Conservation (phyloP, 2,888 invertebrate species). For the Glyphotaelius pellucidus region DNA sequence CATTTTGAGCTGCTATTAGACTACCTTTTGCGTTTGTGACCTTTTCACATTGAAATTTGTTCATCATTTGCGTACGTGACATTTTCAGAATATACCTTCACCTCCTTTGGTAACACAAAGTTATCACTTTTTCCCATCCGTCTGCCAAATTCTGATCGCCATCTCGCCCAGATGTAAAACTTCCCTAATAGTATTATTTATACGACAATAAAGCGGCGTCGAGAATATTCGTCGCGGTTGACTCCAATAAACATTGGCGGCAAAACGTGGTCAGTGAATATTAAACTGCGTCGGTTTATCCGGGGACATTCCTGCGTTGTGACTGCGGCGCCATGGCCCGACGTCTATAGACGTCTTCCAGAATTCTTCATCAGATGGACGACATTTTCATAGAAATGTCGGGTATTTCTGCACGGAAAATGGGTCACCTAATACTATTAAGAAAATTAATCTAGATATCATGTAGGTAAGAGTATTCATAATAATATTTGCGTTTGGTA, state of each 20-base stretch:
- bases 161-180: background rate
- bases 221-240: background rate
- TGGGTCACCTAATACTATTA: background rate
- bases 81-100: background rate
- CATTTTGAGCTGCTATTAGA: too few species aligned
- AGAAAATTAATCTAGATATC: background rate
- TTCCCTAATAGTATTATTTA: background rate
- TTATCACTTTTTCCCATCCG: background rate
- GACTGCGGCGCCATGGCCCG: background rate
- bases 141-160: background rate
- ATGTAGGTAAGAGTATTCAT: background rate
- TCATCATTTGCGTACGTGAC: background rate
- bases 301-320: background rate
- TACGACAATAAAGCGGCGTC: background rate
- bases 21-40: background rate
- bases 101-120: background rate
- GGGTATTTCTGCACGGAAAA: background rate
- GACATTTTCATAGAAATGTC: background rate
- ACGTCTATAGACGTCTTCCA: constrained; percentile 5
- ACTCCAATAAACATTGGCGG: constrained; percentile 9
- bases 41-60: background rate
- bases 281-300: background rate
- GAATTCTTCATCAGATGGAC: constrained; percentile 1
- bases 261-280: constrained; percentile 5
- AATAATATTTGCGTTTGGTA: background rate